Evolutionary conservation across 2,888 invertebrate species (phyloP).

Genomic region (Phortica okadai): DNA sequence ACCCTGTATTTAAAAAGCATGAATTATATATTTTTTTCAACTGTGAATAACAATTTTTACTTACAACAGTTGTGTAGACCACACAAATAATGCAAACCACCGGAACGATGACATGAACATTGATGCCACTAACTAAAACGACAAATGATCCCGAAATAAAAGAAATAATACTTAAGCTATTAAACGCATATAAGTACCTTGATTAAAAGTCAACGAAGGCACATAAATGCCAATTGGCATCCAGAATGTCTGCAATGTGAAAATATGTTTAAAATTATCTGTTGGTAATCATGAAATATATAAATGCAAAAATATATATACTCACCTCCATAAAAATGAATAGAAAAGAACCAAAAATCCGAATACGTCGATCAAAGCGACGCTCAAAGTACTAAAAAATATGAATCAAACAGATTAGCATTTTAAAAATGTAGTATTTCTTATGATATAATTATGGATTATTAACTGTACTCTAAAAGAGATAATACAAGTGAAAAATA

Average conservation of each 20-base stretch:
- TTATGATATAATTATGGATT: neutral
- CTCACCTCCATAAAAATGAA: slow-evolving; percentile 84
- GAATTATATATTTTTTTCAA: neutral
- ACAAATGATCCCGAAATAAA: neutral
- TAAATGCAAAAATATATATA: slow-evolving; percentile 42
- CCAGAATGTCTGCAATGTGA: slow-evolving; percentile 61
- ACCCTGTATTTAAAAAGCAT: slow-evolving; percentile 75
- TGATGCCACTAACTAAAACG: slow-evolving; percentile 79
- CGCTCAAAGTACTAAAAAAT: slow-evolving; percentile 82
- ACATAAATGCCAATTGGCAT: slow-evolving; percentile 80
- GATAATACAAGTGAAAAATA: neutral
- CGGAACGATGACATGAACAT: slow-evolving; percentile 87
- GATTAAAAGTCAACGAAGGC: slow-evolving; percentile 86
- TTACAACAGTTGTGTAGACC: slow-evolving; percentile 92
- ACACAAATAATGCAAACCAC: slow-evolving; percentile 86
- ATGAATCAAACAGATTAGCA: slow-evolving; percentile 17
- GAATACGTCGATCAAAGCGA: slow-evolving; percentile 82
- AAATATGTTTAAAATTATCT: neutral
- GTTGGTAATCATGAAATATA: neutral
- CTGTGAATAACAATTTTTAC: slow-evolving; percentile 58
- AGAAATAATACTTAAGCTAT: neutral
- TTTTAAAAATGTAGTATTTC: slow-evolving; percentile 10
- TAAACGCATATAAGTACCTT: slow-evolving; percentile 79
- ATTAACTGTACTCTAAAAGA: neutral
- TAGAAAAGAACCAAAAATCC: slow-evolving; percentile 83